Conservation (phyloP, 92 coral and sea anemone species). For the Palythoa grandiflora region DNA sequence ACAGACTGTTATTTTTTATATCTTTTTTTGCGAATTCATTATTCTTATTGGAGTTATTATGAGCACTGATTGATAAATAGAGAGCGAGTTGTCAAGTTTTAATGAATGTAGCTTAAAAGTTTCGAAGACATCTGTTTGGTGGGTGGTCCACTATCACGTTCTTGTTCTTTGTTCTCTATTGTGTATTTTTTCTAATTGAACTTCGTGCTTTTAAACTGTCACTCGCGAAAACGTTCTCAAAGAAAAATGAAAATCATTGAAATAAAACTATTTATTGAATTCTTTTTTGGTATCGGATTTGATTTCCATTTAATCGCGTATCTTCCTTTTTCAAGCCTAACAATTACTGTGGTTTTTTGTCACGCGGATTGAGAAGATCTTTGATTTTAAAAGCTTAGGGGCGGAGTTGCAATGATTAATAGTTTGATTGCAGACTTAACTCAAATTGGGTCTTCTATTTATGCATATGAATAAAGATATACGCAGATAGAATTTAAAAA, state of each 20-base stretch:
- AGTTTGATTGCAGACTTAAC: slow-evolving; percentile 15
- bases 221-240: neutral
- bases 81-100: neutral
- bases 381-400: neutral
- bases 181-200: slow-evolving; percentile 20
- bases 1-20: neutral
- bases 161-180: neutral
- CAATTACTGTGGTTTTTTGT: neutral
- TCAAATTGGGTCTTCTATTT: neutral
- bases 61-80: neutral
- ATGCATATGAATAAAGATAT: slow-evolving; percentile 24
- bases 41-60: slow-evolving; percentile 5
- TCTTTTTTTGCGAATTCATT: neutral
- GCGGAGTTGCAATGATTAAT: slow-evolving; percentile 9
- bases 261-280: neutral
- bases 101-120: neutral
- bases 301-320: neutral
- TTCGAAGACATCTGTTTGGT: slow-evolving; percentile 29
- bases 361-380: neutral
- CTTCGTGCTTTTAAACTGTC: slow-evolving; percentile 11
- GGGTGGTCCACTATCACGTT: neutral
- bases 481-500: neutral
- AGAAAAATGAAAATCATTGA: neutral
- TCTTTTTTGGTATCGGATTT: neutral
- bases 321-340: neutral